Conservation (phyloP, 2,113 vertebrate species). For the Oreochromis tanganicae region DNA sequence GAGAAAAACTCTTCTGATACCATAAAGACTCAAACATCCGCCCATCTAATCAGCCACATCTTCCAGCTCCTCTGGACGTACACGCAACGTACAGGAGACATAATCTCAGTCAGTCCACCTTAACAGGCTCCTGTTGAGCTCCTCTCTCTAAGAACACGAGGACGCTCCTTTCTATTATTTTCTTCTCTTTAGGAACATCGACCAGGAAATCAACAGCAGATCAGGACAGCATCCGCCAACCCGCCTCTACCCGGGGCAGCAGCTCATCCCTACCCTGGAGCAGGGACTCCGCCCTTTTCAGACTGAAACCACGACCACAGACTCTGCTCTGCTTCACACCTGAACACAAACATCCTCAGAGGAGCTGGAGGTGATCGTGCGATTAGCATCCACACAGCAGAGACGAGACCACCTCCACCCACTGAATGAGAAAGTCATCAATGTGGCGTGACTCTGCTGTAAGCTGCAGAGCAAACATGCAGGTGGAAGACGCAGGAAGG, state of each 20-base stretch:
- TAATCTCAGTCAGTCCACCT: background rate
- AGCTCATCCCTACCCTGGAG: background rate
- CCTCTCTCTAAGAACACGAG: background rate
- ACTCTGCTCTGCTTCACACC: background rate
- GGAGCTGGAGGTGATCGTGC: background rate
- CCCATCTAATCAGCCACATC: background rate
- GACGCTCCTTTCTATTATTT: rapidly evolving
- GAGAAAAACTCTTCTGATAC: rapidly evolving
- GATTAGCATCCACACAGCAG: background rate
- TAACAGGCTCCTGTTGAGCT: background rate
- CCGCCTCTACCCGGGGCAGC: background rate
- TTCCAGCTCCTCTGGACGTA: background rate
- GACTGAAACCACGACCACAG: background rate
- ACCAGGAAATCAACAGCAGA: background rate
- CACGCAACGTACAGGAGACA: rapidly evolving
- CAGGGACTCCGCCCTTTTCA: background rate
- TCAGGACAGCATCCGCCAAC: background rate
- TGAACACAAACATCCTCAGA: background rate
- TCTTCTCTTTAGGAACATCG: background rate
- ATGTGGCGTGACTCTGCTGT: rapidly evolving
- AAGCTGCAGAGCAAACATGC: background rate
- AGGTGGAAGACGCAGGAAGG: background rate
- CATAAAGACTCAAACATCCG: background rate
- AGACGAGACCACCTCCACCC: background rate
- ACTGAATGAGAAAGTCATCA: rapidly evolving